Percentiles rank a stretch among this genome's conserved stretches.
Evolutionary conservation across 2,113 vertebrate genomes (phyloP).

Genomic region (Salvelinus alpinus): DNA sequence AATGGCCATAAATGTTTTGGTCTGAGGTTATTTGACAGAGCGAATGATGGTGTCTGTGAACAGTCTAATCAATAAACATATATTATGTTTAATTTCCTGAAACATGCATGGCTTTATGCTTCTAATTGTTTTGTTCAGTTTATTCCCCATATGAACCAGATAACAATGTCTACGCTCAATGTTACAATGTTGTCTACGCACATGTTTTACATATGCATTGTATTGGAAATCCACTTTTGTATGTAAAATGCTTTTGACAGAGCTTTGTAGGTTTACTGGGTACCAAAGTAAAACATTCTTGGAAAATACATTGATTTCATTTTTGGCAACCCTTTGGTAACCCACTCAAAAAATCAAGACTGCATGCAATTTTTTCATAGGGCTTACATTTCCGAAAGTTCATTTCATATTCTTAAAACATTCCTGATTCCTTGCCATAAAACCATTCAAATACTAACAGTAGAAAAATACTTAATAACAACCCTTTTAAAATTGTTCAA

Average conservation of each 20-base stretch:
- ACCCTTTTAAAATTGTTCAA: conserved; percentile 7
- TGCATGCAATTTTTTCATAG: conserved; percentile 1
- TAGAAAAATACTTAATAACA: conserved; percentile 12
- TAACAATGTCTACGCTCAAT: neutral
- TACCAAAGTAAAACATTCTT: neutral
- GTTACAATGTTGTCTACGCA: neutral
- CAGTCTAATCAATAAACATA: conserved; percentile 5
- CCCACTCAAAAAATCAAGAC: conserved; percentile 12
- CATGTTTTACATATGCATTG: neutral
- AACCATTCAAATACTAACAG: neutral
- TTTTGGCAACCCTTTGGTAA: conserved; percentile 12
- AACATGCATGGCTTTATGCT: neutral
- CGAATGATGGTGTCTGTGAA: conserved; percentile 8
- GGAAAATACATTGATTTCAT: no score
- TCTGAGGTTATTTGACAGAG: neutral
- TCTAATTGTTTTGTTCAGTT: neutral
- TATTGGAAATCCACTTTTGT: neutral
- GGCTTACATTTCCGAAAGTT: neutral
- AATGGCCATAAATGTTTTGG: neutral
- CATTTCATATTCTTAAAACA: conserved; percentile 9
- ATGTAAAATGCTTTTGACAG: neutral
- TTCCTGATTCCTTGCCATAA: conserved; percentile 9
- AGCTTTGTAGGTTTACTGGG: neutral
- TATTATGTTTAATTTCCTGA: neutral
- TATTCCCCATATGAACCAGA: neutral